A percentile compares a stretch with the other conserved stretches of the same genome.
Conservation (phyloP, 2,797 vertebrate species). For the Staurois parvus region DNA sequence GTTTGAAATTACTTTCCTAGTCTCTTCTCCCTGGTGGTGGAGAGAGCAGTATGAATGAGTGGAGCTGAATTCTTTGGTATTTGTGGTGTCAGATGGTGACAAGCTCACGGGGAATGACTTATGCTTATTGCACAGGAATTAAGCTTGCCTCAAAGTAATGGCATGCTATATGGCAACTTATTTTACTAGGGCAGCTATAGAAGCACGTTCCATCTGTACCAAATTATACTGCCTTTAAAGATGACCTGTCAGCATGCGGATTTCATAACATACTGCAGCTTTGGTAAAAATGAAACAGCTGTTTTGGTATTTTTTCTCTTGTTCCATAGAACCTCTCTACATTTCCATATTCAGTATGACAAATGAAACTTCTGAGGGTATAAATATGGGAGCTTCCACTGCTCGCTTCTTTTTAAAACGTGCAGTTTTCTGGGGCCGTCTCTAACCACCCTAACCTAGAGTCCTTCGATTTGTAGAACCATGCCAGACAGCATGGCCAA, state of each 20-base stretch:
- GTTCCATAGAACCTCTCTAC: too few species aligned
- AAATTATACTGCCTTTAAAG: background rate
- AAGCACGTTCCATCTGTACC: background rate
- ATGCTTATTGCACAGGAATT: background rate
- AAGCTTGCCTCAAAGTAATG: conserved; percentile 24
- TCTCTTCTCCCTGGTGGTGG: background rate
- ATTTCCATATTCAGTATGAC: too few species aligned
- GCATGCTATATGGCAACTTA: background rate
- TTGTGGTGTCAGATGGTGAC: conserved; percentile 23
- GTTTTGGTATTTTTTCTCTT: too few species aligned
- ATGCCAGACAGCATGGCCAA: too few species aligned
- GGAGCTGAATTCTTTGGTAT: conserved; percentile 3
- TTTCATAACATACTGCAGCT: background rate
- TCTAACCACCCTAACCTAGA: too few species aligned
- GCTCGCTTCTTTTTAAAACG: too few species aligned
- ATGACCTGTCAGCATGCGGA: background rate
- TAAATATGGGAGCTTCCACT: too few species aligned
- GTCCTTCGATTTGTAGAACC: too few species aligned
- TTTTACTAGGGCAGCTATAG: background rate
- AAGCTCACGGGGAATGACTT: background rate
- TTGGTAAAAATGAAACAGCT: background rate
- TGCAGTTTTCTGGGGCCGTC: too few species aligned
- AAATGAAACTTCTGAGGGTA: too few species aligned
- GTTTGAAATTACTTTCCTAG: conserved; percentile 13
- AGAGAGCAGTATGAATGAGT: background rate